Evolutionary conservation across 1,140 invertebrate species (phyloP), one percentile per base, ranked within the genome.

Genomic region (Leptopilina boulardi): DNA sequence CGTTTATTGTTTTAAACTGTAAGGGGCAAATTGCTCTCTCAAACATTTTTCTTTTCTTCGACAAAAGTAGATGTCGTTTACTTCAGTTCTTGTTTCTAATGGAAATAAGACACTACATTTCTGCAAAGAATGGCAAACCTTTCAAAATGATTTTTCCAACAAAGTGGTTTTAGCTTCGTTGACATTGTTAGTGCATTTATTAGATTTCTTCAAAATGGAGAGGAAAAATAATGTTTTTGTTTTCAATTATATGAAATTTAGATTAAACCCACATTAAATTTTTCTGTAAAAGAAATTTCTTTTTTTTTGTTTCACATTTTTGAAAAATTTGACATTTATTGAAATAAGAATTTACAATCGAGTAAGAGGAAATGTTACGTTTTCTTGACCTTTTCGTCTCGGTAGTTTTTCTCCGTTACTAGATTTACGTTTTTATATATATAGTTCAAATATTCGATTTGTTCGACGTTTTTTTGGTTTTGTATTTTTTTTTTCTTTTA

Each of bases 1-100:
- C 79, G 77, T 83, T 81, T 80, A 83, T 83, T 83, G 82, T 83
- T 83, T 83, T 78, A 77, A 66, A 66, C 59, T 66, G 74, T 76
- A 80, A 83, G 72, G 76, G 79, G 79, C 74, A 56, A 80, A 81
- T 78, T 75, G 77, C 74, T 81, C 79, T 76, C 74, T 80, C 76
- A 75, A 81, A 81, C 81, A 73, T 83, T 66, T 66, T 66, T 30
- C 59, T 30, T 34, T 26, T 66, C 21, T 51, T 51, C n/a, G 34
- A 38, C 47, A 3, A 66, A 66, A 66, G 23, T 66, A 66, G 59
- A 26, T 66, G 59, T 30, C 59, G 26, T 34, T 66, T 66, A 13
- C 26, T 66, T 66, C 23, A 66, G 13, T 34, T n/a, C 59, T 66
- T 34, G 26, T 66, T 66, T 30, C 59, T 66, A 30, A 66, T 66